Conservation (phyloP, 2,113 vertebrate species). For the Pelodiscus sinensis region DNA sequence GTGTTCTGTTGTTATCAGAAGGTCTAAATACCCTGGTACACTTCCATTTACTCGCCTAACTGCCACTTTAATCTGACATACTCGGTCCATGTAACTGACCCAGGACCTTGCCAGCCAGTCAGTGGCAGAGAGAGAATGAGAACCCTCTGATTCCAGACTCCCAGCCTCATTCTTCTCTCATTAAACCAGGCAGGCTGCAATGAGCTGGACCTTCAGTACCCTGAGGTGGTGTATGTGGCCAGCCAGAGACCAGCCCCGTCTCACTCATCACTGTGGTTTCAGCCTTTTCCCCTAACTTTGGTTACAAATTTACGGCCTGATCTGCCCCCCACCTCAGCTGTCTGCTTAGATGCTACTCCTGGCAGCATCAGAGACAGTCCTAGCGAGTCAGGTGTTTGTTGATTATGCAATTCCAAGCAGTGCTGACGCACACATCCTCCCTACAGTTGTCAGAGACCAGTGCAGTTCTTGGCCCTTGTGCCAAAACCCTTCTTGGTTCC, state of each 20-base stretch:
- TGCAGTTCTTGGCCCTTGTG: rapidly evolving
- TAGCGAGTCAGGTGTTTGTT: neutral
- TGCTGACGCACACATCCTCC: neutral
- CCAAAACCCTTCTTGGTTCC: neutral
- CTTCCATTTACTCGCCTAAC: neutral
- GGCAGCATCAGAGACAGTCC: too few relatives aligned
- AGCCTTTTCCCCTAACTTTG: neutral
- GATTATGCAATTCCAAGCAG: neutral
- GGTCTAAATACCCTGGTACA: neutral
- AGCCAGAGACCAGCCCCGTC: neutral
- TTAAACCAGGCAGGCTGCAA: too few relatives aligned
- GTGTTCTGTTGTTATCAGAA: neutral
- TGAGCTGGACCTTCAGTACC: too few relatives aligned
- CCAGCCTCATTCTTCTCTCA: too few relatives aligned
- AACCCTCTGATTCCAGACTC: neutral
- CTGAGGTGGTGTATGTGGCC: too few relatives aligned
- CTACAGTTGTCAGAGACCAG: rapidly evolving
- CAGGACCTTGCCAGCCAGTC: neutral
- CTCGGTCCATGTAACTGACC: neutral
- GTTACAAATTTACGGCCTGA: neutral
- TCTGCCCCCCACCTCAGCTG: too few relatives aligned
- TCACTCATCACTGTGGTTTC: neutral
- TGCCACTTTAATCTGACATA: neutral
- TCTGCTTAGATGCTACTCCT: too few relatives aligned
- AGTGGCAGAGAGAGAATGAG: neutral